phyloP scores from a whole-genome alignment of 2,888 invertebrate species.

The Rhyacophila evoluta region DNA sequence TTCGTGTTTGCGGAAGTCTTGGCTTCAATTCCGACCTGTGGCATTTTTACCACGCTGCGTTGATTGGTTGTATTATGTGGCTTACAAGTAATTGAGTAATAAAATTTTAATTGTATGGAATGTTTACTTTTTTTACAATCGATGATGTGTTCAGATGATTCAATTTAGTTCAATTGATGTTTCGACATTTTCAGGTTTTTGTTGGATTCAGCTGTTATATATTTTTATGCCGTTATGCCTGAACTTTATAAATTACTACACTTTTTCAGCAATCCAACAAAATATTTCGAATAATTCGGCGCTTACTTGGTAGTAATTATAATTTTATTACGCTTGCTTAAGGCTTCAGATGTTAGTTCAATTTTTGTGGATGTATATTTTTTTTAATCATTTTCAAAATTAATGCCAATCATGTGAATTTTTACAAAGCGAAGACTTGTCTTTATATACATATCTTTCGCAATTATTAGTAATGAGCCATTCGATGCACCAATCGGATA shows the following conservation, averaged over 20 bases:
- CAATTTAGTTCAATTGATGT: not conserved
- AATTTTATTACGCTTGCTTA: no score
- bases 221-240: not conserved
- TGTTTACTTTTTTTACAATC: not conserved
- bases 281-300: no score
- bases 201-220: not conserved
- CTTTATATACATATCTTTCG: no score
- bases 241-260: not conserved
- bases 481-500: no score
- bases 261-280: no score
- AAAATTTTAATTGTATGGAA: not conserved
- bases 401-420: no score
- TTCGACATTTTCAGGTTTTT: not conserved
- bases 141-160: not conserved
- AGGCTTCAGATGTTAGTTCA: no score
- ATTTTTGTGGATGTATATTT: no score
- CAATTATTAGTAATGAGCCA: no score
- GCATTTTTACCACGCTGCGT: not conserved
- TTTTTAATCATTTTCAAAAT: no score
- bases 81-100: not conserved
- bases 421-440: no score
- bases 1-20: not conserved
- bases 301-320: no score
- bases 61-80: not conserved
- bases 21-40: not conserved